phyloP scores from a whole-genome alignment of 2,888 invertebrate genomes.

The Neoitamus cyanurus region DNA sequence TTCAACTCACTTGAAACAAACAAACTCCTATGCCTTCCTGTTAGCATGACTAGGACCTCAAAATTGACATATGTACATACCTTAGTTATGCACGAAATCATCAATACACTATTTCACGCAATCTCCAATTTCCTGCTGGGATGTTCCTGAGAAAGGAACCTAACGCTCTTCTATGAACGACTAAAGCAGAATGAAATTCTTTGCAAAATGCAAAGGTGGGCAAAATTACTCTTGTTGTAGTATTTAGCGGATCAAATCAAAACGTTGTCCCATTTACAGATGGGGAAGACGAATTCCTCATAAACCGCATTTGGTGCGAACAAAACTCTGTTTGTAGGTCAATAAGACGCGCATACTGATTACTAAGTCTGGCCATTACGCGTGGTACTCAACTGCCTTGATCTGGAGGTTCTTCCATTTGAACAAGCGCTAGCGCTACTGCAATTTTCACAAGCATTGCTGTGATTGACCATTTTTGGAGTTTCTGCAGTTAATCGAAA shows the following conservation, averaged over 20 bases:
- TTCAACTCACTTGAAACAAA: too few relatives aligned
- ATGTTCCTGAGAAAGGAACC: too few relatives aligned
- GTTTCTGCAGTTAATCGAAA: neutral
- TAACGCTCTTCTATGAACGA: too few relatives aligned
- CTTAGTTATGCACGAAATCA: too few relatives aligned
- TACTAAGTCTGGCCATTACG: neutral
- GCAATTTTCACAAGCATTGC: neutral
- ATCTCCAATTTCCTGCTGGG: too few relatives aligned
- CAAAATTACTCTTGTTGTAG: too few relatives aligned
- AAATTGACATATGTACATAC: too few relatives aligned
- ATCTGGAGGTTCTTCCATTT: neutral
- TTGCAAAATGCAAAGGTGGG: too few relatives aligned
- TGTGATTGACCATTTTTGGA: slow-evolving; percentile 26
- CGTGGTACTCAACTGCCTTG: neutral
- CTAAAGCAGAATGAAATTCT: too few relatives aligned
- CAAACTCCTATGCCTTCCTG: too few relatives aligned
- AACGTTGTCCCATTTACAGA: neutral
- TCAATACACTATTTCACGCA: too few relatives aligned
- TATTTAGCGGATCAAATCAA: neutral
- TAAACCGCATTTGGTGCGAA: slow-evolving; percentile 10
- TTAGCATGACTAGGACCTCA: too few relatives aligned
- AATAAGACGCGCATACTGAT: slow-evolving; percentile 17
- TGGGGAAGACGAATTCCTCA: neutral
- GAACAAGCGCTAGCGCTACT: neutral
- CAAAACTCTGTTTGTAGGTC: slow-evolving; percentile 15